Percentiles rank a stretch among this genome's conserved stretches.
Conservation (phyloP, 2,888 invertebrate genomes). For the Agrotis exclamationis region DNA sequence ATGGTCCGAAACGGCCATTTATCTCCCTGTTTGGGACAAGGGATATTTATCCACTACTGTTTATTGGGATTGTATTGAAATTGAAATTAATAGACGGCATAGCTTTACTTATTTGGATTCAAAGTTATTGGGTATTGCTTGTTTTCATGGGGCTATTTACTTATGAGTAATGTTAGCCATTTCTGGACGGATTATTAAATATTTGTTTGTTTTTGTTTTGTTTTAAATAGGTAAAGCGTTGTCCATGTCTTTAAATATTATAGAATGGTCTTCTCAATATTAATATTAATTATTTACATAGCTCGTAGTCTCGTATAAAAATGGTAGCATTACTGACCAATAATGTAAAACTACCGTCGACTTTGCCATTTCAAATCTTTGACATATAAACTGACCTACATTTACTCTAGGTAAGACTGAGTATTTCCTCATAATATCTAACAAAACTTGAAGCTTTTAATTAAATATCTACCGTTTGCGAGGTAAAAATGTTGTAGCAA, state of each 20-base stretch:
- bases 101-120: slow-evolving; percentile 25
- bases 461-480: neutral
- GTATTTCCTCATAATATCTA: neutral
- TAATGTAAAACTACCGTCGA: no score
- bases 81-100: slow-evolving; percentile 64
- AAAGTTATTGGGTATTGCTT: slow-evolving; percentile 5
- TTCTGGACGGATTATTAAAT: neutral
- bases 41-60: slow-evolving; percentile 61
- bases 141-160: neutral
- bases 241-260: no score
- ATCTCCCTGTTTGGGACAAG: slow-evolving; percentile 58
- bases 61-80: slow-evolving; percentile 55
- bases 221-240: no score
- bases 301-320: no score
- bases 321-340: no score
- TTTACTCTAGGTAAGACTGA: no score
- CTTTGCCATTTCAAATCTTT: no score
- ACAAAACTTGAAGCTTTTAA: neutral
- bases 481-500: neutral
- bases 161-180: slow-evolving; percentile 3
- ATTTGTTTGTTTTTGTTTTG: no score
- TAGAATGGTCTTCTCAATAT: no score
- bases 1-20: slow-evolving; percentile 61
- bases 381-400: no score
- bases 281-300: no score